Percentiles rank a stretch among this genome's conserved stretches.
phyloP scores from a whole-genome alignment of 2,888 invertebrate genomes.

The Sepiola atlantica region DNA sequence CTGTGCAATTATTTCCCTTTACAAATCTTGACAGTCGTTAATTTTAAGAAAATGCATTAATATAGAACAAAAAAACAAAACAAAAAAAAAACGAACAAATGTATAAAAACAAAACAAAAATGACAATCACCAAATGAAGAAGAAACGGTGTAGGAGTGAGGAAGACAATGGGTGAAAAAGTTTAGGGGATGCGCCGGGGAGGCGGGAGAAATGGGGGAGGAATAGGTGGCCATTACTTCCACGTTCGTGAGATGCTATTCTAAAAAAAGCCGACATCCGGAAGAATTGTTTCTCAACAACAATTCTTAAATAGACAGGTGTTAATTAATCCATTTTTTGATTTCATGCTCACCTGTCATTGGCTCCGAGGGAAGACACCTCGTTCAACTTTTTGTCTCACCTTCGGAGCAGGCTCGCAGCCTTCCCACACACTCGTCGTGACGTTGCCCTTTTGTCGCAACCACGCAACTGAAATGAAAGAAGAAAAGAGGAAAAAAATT shows the following conservation, averaged over 20 bases:
- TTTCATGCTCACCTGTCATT: background rate
- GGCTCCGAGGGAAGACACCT: slow-evolving; percentile 14
- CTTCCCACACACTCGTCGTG: too few species aligned
- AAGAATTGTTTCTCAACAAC: background rate
- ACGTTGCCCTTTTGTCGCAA: too few species aligned
- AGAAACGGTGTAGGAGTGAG: background rate
- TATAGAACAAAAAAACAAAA: background rate
- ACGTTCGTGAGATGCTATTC: background rate
- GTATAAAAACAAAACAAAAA: background rate
- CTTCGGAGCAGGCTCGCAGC: background rate
- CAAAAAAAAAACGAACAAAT: background rate
- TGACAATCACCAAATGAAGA: background rate
- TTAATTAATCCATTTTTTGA: background rate
- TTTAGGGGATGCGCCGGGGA: background rate
- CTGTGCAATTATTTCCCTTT: too few species aligned
- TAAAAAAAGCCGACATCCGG: background rate
- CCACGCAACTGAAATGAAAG: too few species aligned
- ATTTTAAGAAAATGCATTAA: background rate
- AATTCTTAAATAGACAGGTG: background rate
- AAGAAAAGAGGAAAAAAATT: too few species aligned
- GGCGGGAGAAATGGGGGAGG: background rate
- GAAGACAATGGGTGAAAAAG: background rate
- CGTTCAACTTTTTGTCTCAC: background rate
- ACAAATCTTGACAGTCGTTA: background rate
- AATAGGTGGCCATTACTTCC: background rate